Evolutionary conservation across 2,113 vertebrate species (phyloP).

Genomic region (Columba livia): DNA sequence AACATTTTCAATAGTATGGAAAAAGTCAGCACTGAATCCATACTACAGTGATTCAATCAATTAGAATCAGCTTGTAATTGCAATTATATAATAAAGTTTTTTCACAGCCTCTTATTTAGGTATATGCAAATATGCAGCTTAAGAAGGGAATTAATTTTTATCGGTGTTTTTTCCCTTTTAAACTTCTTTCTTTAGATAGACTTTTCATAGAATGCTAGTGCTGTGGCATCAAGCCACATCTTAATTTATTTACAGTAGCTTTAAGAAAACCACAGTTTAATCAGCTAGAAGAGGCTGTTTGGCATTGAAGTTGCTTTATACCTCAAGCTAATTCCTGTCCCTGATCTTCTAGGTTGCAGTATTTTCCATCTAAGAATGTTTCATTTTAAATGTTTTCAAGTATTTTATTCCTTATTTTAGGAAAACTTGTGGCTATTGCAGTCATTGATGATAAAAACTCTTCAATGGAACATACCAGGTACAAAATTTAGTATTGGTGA

Average conservation of each 20-base stretch:
- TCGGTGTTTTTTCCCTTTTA: not conserved
- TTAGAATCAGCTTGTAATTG: not conserved
- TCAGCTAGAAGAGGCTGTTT: not conserved
- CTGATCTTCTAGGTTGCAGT: not conserved
- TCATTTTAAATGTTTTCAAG: not conserved
- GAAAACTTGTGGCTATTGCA: slow-evolving; percentile 93
- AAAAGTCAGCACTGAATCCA: not conserved
- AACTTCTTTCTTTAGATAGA: not conserved
- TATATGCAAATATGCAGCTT: not conserved
- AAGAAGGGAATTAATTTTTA: not conserved
- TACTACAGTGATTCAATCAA: not conserved
- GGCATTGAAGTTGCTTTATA: not conserved
- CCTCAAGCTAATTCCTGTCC: not conserved
- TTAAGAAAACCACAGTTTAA: not conserved
- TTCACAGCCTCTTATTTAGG: not conserved
- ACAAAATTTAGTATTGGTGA: slow-evolving; percentile 31
- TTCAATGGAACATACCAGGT: slow-evolving; percentile 89
- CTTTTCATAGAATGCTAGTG: not conserved
- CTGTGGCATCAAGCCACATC: not conserved
- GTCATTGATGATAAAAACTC: slow-evolving; percentile 92
- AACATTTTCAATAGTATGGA: not conserved
- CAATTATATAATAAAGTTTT: not conserved
- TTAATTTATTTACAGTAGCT: not conserved
- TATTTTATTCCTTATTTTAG: slow-evolving; percentile 75
- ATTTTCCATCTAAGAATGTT: not conserved